phyloP scores from a whole-genome alignment of 2,888 invertebrate species.

The Sycophila texana region DNA sequence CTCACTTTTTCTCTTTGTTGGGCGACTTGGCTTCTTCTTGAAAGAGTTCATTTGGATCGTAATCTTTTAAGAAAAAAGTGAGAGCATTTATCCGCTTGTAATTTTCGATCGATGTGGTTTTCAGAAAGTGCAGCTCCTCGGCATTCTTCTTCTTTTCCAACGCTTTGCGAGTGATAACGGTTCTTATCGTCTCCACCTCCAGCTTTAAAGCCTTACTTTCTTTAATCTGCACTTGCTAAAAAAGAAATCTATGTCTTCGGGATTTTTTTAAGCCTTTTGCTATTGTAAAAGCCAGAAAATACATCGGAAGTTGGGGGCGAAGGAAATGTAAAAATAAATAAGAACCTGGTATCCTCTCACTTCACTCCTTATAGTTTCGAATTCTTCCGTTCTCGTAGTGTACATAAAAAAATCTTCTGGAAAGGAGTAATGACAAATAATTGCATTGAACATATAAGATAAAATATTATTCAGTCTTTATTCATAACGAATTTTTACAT shows the following conservation, averaged over 20 bases:
- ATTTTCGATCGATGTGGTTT: constrained; percentile 46
- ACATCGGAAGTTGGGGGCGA: constrained; percentile 25
- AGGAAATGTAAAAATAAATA: constrained; percentile 20
- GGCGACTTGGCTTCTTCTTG: constrained; percentile 9
- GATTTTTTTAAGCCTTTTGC: background rate
- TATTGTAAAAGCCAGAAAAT: constrained; percentile 6
- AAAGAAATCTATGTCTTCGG: background rate
- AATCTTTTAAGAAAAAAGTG: constrained; percentile 47
- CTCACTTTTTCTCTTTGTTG: constrained; percentile 38
- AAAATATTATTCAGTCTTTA: constrained; percentile 68
- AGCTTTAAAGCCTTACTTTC: constrained; percentile 42
- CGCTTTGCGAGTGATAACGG: constrained; percentile 5
- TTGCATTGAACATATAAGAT: background rate
- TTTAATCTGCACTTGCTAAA: background rate
- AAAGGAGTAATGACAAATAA: no score
- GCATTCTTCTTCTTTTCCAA: background rate
- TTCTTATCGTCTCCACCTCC: constrained; percentile 36
- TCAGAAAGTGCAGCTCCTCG: no score
- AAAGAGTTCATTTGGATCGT: constrained; percentile 1
- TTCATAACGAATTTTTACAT: constrained; percentile 68
- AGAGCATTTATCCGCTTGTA: constrained; percentile 54
- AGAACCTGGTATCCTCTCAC: background rate
- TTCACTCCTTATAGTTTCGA: constrained; percentile 3
- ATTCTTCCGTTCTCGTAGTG: no score
- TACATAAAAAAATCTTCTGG: no score